A percentile compares a stretch with the other conserved stretches of the same genome.
phyloP scores from a whole-genome alignment of 2,888 invertebrate species.

The Bimastos eiseni region DNA sequence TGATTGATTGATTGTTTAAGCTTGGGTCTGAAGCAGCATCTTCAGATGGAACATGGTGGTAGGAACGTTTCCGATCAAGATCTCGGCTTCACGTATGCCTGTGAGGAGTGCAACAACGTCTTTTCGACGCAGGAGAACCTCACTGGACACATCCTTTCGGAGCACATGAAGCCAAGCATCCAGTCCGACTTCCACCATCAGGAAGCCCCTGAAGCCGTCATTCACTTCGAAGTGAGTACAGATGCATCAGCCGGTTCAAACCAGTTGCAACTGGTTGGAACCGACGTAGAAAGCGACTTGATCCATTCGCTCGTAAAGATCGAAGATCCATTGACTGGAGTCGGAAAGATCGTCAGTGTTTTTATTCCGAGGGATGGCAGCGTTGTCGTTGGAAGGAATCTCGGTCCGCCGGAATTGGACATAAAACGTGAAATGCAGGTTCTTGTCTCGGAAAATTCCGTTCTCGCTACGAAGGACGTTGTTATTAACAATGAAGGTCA shows the following conservation, averaged over 20 bases:
- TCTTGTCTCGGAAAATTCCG: not conserved
- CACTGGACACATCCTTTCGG: slow-evolving; percentile 44
- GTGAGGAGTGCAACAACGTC: slow-evolving; percentile 42
- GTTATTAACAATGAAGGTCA: not conserved
- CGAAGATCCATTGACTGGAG: not conserved
- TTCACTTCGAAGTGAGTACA: not conserved
- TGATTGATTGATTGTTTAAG: slow-evolving; percentile 6
- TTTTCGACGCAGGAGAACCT: slow-evolving; percentile 43
- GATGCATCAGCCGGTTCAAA: not conserved
- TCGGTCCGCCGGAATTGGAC: not conserved
- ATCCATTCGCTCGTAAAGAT: not conserved
- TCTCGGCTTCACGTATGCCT: slow-evolving; percentile 36
- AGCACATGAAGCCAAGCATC: slow-evolving; percentile 39
- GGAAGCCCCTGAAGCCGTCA: not conserved
- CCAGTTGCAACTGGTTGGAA: not conserved
- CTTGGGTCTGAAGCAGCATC: not conserved
- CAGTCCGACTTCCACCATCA: not conserved
- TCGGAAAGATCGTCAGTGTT: not conserved
- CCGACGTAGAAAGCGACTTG: not conserved
- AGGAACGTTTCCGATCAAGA: slow-evolving; percentile 23
- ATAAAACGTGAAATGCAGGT: not conserved
- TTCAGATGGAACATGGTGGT: not conserved
- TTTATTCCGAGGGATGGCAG: not conserved
- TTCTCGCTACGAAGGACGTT: not conserved
- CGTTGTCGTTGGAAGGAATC: not conserved